Conservation (phyloP, 2,888 invertebrate genomes). For the Andrena marginata region DNA sequence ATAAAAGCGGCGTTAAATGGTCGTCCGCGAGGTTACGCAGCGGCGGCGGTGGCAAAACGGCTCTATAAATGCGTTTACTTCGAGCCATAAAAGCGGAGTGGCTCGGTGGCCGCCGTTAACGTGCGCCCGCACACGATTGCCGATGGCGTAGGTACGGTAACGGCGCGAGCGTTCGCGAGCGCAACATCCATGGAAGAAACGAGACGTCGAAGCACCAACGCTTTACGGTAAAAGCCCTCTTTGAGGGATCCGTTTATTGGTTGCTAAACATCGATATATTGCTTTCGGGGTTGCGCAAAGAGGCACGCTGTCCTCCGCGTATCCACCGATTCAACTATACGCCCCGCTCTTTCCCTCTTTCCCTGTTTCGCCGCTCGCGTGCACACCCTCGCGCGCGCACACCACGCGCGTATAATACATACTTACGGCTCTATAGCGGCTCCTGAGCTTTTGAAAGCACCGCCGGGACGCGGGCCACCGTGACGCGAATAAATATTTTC, state of each 20-base stretch:
- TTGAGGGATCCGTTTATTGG: slow-evolving; percentile 85
- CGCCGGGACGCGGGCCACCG: slow-evolving; percentile 57
- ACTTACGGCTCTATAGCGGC: slow-evolving; percentile 64
- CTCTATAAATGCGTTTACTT: slow-evolving; percentile 84
- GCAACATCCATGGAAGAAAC: slow-evolving; percentile 69
- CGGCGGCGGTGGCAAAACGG: slow-evolving; percentile 76
- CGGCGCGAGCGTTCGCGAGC: slow-evolving; percentile 39
- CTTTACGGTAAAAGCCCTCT: slow-evolving; percentile 84
- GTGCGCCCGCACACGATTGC: slow-evolving; percentile 57
- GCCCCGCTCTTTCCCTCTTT: slow-evolving; percentile 61
- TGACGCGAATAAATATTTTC: slow-evolving; percentile 64
- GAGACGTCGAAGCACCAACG: slow-evolving; percentile 79
- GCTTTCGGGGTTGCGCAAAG: slow-evolving; percentile 81
- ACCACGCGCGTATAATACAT: slow-evolving; percentile 65
- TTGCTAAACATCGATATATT: slow-evolving; percentile 85
- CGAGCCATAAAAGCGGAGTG: slow-evolving; percentile 82
- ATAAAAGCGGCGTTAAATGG: slow-evolving; percentile 81
- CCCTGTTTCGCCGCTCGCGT: slow-evolving; percentile 30
- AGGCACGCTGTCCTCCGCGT: slow-evolving; percentile 68
- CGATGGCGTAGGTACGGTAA: slow-evolving; percentile 21
- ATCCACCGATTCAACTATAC: slow-evolving; percentile 45
- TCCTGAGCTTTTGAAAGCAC: slow-evolving; percentile 81
- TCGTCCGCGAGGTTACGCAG: slow-evolving; percentile 75
- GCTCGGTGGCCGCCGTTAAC: slow-evolving; percentile 79
- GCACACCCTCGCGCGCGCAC: slow-evolving; percentile 40